phyloP scores from a whole-genome alignment of 2,797 vertebrate species.

The Sorex maritimensis region DNA sequence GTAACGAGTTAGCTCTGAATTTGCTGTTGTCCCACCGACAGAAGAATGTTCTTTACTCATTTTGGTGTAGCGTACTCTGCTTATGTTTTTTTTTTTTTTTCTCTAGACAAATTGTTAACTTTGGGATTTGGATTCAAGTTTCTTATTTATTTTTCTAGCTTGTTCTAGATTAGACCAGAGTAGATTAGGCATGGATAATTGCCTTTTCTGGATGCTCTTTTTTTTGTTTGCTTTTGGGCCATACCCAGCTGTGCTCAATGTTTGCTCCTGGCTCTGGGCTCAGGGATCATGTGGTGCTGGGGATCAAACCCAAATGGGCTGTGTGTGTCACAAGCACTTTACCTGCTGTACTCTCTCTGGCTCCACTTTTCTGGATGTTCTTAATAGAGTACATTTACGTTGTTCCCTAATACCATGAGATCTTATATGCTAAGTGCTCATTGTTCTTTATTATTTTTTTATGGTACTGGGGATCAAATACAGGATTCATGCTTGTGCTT shows the following conservation, averaged over 20 bases:
- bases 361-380: neutral
- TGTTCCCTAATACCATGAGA: neutral
- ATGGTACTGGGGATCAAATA: too few relatives aligned
- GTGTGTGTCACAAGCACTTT: too few relatives aligned
- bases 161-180: neutral
- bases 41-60: constrained; percentile 3
- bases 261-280: too few relatives aligned
- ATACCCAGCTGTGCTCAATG: too few relatives aligned
- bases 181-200: constrained; percentile 15
- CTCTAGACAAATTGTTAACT: neutral
- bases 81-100: neutral
- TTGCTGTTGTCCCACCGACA: neutral
- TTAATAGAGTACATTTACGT: neutral
- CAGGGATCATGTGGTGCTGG: too few relatives aligned
- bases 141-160: neutral
- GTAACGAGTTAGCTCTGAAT: constrained; percentile 21
- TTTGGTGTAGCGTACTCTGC: neutral
- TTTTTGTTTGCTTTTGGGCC: too few relatives aligned
- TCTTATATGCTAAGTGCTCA: neutral
- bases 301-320: too few relatives aligned
- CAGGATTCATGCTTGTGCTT: too few relatives aligned
- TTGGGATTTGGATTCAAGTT: constrained; percentile 15
- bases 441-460: neutral
- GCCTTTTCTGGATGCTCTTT: constrained; percentile 10
- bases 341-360: too few relatives aligned